Evolutionary conservation across 2,888 invertebrate species (phyloP).

Genomic region (Cryptus armator): DNA sequence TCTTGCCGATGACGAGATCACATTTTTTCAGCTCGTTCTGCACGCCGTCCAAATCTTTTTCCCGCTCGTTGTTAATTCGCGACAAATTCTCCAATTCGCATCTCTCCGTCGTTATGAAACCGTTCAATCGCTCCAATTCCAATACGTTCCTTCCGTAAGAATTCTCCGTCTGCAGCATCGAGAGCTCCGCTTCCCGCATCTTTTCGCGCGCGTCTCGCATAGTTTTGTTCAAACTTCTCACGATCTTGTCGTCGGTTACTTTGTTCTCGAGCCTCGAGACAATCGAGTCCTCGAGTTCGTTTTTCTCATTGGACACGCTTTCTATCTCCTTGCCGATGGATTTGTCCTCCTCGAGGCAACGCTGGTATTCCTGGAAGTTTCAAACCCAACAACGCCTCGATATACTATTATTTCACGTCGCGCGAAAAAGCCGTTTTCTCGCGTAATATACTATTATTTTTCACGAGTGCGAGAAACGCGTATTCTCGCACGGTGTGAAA

Average conservation of each 20-base stretch:
- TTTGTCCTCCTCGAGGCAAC: slow-evolving; percentile 85
- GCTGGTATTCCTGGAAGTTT: slow-evolving; percentile 85
- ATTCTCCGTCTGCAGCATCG: slow-evolving; percentile 87
- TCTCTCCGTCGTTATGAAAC: slow-evolving; percentile 73
- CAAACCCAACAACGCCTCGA: background rate
- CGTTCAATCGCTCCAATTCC: slow-evolving; percentile 87
- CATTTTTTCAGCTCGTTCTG: slow-evolving; percentile 85
- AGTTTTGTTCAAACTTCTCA: slow-evolving; percentile 86
- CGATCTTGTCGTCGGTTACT: slow-evolving; percentile 89
- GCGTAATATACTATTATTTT: too few relatives aligned
- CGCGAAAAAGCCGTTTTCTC: too few relatives aligned
- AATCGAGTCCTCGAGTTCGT: slow-evolving; percentile 89
- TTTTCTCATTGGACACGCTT: slow-evolving; percentile 86
- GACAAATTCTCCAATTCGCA: slow-evolving; percentile 82
- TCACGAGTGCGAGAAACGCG: too few relatives aligned
- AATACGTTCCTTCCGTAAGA: slow-evolving; percentile 87
- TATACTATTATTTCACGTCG: background rate
- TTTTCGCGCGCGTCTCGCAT: slow-evolving; percentile 85
- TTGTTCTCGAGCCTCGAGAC: slow-evolving; percentile 89
- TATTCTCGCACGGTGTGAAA: too few relatives aligned
- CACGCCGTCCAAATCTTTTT: slow-evolving; percentile 84
- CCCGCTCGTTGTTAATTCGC: slow-evolving; percentile 82
- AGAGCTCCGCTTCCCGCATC: slow-evolving; percentile 86
- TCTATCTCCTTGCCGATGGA: slow-evolving; percentile 86
- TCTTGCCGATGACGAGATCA: slow-evolving; percentile 85